These are phyloP conservation scores for Sorex maritimensis DNA, from an alignment of 2,797 vertebrate genomes.

Conservation along the genomic window DNA sequence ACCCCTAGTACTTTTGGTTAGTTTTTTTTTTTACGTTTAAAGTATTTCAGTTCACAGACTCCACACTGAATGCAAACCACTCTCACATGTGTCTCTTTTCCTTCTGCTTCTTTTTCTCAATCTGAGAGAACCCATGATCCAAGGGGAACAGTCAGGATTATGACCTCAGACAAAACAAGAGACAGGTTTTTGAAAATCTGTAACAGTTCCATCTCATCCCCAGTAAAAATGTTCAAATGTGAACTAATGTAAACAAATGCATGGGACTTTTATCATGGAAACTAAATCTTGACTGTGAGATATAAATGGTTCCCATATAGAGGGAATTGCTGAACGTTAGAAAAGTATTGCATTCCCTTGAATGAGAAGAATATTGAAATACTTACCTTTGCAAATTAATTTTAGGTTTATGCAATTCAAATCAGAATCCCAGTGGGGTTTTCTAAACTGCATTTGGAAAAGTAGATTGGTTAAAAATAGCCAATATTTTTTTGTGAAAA, in stretches of 20 bases:
- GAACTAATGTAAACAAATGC: not conserved
- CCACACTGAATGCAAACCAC: constrained; percentile 62
- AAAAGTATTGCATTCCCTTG: constrained; percentile 18
- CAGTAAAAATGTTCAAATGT: not conserved
- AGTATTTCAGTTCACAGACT: constrained; percentile 54
- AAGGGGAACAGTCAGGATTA: constrained; percentile 23
- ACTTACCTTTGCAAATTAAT: not conserved
- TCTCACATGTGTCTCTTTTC: constrained; percentile 20
- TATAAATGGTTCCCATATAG: not conserved
- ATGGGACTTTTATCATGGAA: not conserved
- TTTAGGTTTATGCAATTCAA: constrained; percentile 42
- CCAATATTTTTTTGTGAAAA: not conserved
- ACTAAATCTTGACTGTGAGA: constrained; percentile 13
- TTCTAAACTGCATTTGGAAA: constrained; percentile 62
- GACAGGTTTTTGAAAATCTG: not conserved
- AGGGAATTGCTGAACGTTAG: constrained; percentile 47
- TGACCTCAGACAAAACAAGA: constrained; percentile 16
- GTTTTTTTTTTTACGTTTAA: constrained; percentile 74
- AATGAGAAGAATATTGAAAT: constrained; percentile 14
- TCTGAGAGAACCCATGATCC: constrained; percentile 27
- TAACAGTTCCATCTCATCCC: constrained; percentile 1
- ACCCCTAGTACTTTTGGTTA: constrained; percentile 58
- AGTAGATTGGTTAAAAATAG: constrained; percentile 45
- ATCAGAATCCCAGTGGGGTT: constrained; percentile 52
- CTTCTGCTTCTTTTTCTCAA: constrained; percentile 55